Percentiles rank a stretch among this genome's conserved stretches.
These are phyloP conservation scores for Pectinophora gossypiella DNA, from an alignment of 1,140 invertebrate species.

Conservation along the genomic window DNA sequence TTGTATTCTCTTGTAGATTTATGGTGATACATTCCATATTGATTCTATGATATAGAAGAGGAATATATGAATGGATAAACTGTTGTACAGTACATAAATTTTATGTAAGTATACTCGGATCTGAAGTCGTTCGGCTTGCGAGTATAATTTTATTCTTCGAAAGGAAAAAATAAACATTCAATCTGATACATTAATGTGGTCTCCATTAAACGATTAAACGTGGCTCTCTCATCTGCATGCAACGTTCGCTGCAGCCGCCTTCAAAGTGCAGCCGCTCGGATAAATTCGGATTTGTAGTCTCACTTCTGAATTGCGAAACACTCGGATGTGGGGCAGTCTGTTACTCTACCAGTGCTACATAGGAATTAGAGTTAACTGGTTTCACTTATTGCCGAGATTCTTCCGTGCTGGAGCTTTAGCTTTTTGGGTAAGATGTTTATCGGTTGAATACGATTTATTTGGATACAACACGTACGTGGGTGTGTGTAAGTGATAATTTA, in stretches of 20 bases:
- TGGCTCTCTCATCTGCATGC: slow-evolving; percentile 55
- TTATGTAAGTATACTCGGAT: background rate
- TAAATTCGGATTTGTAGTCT: slow-evolving; percentile 47
- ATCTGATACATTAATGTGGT: slow-evolving; percentile 51
- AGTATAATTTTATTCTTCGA: slow-evolving; percentile 16
- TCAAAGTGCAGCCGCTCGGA: slow-evolving; percentile 49
- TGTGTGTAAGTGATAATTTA: background rate
- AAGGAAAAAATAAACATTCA: slow-evolving; percentile 35
- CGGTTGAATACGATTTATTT: background rate
- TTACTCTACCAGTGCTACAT: background rate
- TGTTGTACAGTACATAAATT: background rate
- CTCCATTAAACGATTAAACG: slow-evolving; percentile 59
- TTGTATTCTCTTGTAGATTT: slow-evolving; percentile 25
- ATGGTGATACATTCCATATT: slow-evolving; percentile 13
- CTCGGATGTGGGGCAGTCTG: slow-evolving; percentile 4
- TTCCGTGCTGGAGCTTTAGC: too few relatives aligned
- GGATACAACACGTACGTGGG: background rate
- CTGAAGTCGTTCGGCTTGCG: slow-evolving; percentile 1
- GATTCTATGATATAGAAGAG: slow-evolving; percentile 10
- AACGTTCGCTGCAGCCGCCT: slow-evolving; percentile 35
- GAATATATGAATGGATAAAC: slow-evolving; percentile 16
- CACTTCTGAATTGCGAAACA: slow-evolving; percentile 26
- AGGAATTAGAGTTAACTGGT: background rate
- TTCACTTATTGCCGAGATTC: background rate
- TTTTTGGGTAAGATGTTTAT: too few relatives aligned